Evolutionary conservation across 2,113 vertebrate genomes (phyloP).

Genomic region (Cynoglossus semilaevis): DNA sequence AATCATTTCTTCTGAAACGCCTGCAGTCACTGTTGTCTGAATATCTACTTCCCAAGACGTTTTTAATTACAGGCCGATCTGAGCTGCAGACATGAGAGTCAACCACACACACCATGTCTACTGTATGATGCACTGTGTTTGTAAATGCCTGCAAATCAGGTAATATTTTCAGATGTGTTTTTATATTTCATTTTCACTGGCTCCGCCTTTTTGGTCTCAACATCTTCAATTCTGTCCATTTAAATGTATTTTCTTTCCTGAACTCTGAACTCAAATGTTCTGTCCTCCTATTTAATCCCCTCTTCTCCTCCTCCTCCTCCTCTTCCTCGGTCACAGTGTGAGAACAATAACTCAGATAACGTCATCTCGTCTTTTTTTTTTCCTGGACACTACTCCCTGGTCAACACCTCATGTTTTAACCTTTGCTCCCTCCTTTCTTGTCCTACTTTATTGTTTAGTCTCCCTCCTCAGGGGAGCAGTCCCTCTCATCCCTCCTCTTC

Average conservation of each 20-base stretch:
- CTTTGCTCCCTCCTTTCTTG: slow-evolving; percentile 10
- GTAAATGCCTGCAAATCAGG: too few species aligned
- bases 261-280: neutral
- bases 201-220: too few species aligned
- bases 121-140: too few species aligned
- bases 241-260: slow-evolving; percentile 7
- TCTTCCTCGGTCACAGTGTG: slow-evolving; percentile 4
- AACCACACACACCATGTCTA: too few species aligned
- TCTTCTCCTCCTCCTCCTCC: slow-evolving; percentile 1
- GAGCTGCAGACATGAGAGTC: too few species aligned
- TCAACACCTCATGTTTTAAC: slow-evolving; percentile 22
- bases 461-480: slow-evolving; percentile 10
- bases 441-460: slow-evolving; percentile 16
- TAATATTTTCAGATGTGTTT: too few species aligned
- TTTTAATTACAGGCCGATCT: too few species aligned
- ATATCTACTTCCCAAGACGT: too few species aligned
- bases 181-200: too few species aligned
- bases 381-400: neutral
- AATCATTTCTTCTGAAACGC: too few species aligned
- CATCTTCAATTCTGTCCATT: too few species aligned
- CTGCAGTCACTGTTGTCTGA: too few species aligned
- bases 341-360: slow-evolving; percentile 13
- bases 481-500: neutral
- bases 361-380: slow-evolving; percentile 3
- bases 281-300: slow-evolving; percentile 7